These are phyloP conservation scores for Carcina quercana DNA, from an alignment of 2,888 invertebrate genomes.

Conservation along the genomic window DNA sequence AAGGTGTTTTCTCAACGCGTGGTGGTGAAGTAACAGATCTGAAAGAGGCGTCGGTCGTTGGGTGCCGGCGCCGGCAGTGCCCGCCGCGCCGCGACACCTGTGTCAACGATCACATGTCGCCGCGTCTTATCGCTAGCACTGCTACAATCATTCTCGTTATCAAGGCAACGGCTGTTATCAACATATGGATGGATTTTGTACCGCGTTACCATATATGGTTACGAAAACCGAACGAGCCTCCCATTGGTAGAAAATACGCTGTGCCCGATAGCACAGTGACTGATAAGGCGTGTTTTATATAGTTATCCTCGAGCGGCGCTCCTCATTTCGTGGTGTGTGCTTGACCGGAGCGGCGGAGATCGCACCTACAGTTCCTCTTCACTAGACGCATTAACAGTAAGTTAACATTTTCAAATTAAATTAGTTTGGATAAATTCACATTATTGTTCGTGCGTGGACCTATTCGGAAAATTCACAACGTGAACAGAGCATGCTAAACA, in stretches of 20 bases:
- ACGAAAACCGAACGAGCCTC: conserved; percentile 75
- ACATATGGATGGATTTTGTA: conserved; percentile 25
- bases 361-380: conserved; percentile 49
- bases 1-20: not conserved
- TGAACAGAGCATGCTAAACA: conserved; percentile 4
- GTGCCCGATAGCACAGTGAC: conserved; percentile 64
- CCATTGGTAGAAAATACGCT: conserved; percentile 77
- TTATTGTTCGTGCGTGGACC: too few species aligned
- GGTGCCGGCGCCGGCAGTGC: not conserved
- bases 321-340: conserved; percentile 59
- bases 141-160: conserved; percentile 29
- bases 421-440: conserved; percentile 1
- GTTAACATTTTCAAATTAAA: conserved; percentile 23
- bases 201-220: conserved; percentile 85
- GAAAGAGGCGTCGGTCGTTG: too few species aligned
- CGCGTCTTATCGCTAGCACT: conserved; percentile 3
- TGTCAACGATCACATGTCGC: conserved; percentile 7
- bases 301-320: conserved; percentile 62
- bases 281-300: conserved; percentile 73
- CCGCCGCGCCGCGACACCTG: conserved; percentile 1
- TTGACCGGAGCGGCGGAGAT: conserved; percentile 52
- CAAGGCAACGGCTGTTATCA: conserved; percentile 48
- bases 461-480: not conserved
- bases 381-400: conserved; percentile 53
- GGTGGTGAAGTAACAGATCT: not conserved